phyloP scores from a whole-genome alignment of 2,888 invertebrate genomes.

The Diarsia dahlii region DNA sequence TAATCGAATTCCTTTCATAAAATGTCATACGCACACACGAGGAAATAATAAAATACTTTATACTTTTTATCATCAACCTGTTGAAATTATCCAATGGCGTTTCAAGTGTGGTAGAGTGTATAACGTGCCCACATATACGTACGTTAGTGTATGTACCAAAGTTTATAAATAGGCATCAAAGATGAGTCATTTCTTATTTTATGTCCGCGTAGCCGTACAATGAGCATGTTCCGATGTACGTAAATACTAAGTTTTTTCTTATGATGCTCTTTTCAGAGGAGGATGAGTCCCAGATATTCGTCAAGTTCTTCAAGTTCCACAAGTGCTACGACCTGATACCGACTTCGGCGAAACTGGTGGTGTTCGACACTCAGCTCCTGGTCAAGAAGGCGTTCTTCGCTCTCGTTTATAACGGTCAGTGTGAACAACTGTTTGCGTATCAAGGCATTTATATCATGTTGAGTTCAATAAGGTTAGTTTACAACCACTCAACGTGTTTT shows the following conservation, averaged over 20 bases:
- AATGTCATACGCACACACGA: conserved; percentile 17
- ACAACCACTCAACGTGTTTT: conserved; percentile 16
- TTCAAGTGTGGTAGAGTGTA: conserved; percentile 44
- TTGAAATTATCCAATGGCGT: conserved; percentile 44
- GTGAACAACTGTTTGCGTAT: conserved; percentile 40
- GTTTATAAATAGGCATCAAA: conserved; percentile 59
- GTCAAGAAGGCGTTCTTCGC: conserved; percentile 99
- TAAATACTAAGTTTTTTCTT: conserved; percentile 50
- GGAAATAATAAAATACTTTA: conserved; percentile 30
- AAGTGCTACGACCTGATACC: conserved; percentile 99
- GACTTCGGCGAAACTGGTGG: conserved; percentile 99
- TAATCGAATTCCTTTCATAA: conserved; percentile 23
- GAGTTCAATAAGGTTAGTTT: conserved; percentile 44
- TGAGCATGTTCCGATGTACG: conserved; percentile 60
- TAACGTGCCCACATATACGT: conserved; percentile 13
- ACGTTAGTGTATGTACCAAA: conserved; percentile 34
- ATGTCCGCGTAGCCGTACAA: conserved; percentile 53
- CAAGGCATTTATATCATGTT: conserved; percentile 43
- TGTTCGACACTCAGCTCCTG: conserved; percentile 99
- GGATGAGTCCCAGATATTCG: conserved; percentile 99
- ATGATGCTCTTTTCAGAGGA: conserved; percentile 93
- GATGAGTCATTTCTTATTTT: conserved; percentile 58
- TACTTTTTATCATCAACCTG: conserved; percentile 37
- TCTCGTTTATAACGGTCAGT: conserved; percentile 98
- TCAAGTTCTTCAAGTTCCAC: conserved; percentile 99